Base-by-base conservation (phyloP, 2,888 invertebrate species). In the Hirtodrosophila histrioides region DNA sequence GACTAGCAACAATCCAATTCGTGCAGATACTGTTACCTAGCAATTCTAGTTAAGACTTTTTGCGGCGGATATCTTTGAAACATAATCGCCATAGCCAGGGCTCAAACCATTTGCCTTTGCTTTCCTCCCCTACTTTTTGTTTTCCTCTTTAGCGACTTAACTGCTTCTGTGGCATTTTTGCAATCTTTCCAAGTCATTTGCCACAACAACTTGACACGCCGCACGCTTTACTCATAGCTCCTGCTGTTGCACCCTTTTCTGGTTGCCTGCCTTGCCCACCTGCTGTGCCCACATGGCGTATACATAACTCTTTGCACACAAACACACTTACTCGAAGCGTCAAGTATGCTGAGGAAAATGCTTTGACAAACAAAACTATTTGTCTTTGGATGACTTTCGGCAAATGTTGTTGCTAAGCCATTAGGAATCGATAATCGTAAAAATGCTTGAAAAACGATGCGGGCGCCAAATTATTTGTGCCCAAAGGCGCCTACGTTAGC, bases 341-440 rank as follows among this genome's bases (percentile, higher is more conserved):
- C 31, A 53, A 72, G 69, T 57, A 61, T 50, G 61, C 56, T 36
- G 40, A 12, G 23, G 23, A 77, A 71, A 77, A 75, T 85, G 79
- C 86, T 79, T 85, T 85, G 79, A 85, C 69, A 73, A 72, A 79
- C 78, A 63, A 66, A 80, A 83, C 83, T 86, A 83, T 80, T 86
- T 83, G 69, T 73, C 71, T 83, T 83, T 71, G 71, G 53, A 69
- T 76, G 84, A 80, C 67, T 86, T 76, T 66, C 57, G 60, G 64
- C 67, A 54, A 56, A 69, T 62, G 50, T 70, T 78, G 65, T 43
- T 53, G 54, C 51, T 33, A 12, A 43, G 60, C 68, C 67, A 80
- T 80, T 71, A 50, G 65, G 56, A 70, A 83, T 86, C 83, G 74
- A 83, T 83, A 64, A 69, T 80, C 84, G 75, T 78, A 76, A 86